These are phyloP conservation scores for Frieseomelitta varia DNA, from an alignment of 1,140 invertebrate genomes.

Conservation along the genomic window DNA sequence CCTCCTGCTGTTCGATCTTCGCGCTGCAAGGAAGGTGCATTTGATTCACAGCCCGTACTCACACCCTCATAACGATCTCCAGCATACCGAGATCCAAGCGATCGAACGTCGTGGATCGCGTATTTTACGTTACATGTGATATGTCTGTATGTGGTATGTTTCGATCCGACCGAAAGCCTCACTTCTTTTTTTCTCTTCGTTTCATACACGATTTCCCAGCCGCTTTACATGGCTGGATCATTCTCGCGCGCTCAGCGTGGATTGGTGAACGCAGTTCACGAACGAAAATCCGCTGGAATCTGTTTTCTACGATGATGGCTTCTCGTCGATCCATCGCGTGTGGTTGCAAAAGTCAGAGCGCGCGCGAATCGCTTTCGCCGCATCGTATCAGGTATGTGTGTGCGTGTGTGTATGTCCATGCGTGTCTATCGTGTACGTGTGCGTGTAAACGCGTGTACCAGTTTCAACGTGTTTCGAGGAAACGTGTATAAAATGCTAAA, in stretches of 20 bases:
- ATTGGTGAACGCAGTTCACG: background rate
- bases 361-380: background rate
- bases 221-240: no score
- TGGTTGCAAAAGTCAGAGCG: background rate
- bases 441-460: background rate
- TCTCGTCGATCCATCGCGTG: no score
- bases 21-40: constrained; percentile 44
- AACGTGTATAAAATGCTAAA: constrained; percentile 26
- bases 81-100: constrained; percentile 47
- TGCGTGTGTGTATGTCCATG: background rate
- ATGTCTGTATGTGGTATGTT: constrained; percentile 50
- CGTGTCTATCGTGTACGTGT: background rate
- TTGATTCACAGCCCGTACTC: constrained; percentile 65
- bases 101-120: constrained; percentile 11
- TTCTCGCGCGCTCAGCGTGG: no score
- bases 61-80: constrained; percentile 54
- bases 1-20: background rate
- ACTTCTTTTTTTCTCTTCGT: background rate
- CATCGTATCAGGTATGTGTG: background rate
- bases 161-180: background rate
- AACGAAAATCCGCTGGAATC: background rate
- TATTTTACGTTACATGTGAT: constrained; percentile 49
- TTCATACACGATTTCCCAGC: background rate
- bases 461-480: background rate
- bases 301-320: no score